Evolutionary conservation across 2,113 vertebrate genomes (phyloP), one percentile per base, ranked within the genome.

Genomic region (western clawed frog (Xenopus tropicalis)): DNA sequence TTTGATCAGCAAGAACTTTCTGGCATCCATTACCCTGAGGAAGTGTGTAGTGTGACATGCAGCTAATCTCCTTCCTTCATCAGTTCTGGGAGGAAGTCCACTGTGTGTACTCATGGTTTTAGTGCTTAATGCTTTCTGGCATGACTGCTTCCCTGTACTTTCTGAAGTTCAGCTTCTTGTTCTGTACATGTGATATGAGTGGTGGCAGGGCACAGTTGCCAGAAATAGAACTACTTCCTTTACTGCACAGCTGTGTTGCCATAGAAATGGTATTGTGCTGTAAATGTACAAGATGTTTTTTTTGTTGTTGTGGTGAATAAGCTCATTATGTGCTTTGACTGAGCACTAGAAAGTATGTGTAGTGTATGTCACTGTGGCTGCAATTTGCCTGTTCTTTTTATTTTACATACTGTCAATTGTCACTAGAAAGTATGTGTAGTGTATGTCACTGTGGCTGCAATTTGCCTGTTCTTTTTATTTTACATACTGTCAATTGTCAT

Each of bases 181-280:
- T 54, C 61, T 21, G 62, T 57, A 24, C 19, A 7, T 64, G 61
- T 72, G 61, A 72, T 72, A 42, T 20, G 58, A 63, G 57, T 71
- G 69, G 42, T 63, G 57, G 61, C 70, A 64, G 62, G 21, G 62
- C 37, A 20, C 29, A 21, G 24, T 61, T 65, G 61, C 61, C 25
- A 72, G 23, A 64, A 72, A 72, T 72, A 72, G 70, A 64, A 72
- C 29, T 72, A 61, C 24, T 64, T 58, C 67, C 57, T 70, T 72
- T 57, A 63, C 48, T 72, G 21, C 48, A 62, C 25, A 4, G 71
- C 51, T 37, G n/a, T 44, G 71, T 72, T 72, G 71, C 71, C 71
- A 72, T 72, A 72, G 71, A 72, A 66, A 72, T 72, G 48, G 22
- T 65, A 66, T 52, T 58, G 46, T 72, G 64, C 62, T 24, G 61